A percentile compares a stretch with the other conserved stretches of the same genome.
phyloP scores from a whole-genome alignment of 64 coral and sea anemone species.

The Actinia tenebrosa region DNA sequence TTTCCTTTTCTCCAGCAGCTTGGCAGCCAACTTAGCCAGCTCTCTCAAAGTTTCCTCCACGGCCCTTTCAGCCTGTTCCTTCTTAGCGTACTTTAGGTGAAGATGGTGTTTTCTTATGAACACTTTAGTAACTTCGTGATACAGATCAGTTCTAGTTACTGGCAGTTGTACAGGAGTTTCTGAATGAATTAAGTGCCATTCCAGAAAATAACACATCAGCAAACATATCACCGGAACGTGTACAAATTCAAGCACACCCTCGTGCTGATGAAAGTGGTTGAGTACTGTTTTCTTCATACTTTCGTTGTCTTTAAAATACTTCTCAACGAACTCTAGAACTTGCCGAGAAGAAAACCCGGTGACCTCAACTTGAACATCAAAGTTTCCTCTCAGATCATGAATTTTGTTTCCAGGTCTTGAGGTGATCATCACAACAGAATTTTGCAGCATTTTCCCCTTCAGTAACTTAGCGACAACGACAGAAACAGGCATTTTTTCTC shows the following conservation, averaged over 20 bases:
- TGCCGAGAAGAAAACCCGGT: conserved; percentile 26
- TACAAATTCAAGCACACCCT: neutral
- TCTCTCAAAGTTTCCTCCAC: neutral
- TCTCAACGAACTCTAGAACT: conserved; percentile 12
- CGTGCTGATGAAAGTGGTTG: conserved; percentile 5
- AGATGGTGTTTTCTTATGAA: conserved; percentile 10
- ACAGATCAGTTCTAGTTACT: conserved; percentile 9
- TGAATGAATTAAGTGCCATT: conserved; percentile 13
- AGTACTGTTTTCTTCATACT: conserved; percentile 25
- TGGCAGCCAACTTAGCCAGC: neutral
- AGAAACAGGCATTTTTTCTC: conserved; percentile 11
- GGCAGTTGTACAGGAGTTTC: neutral
- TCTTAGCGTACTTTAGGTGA: neutral
- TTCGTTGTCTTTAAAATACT: conserved; percentile 24
- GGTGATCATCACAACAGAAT: neutral
- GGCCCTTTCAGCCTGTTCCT: neutral
- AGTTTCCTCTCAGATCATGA: neutral
- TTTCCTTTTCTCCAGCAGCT: neutral
- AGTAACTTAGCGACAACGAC: conserved; percentile 18
- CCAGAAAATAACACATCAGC: conserved; percentile 17
- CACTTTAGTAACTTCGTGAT: neutral
- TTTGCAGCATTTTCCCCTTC: conserved; percentile 1
- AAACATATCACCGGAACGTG: conserved; percentile 21
- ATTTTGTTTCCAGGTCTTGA: conserved; percentile 5
- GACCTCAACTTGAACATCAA: conserved; percentile 19